Evolutionary conservation across 2,888 invertebrate species (phyloP).

Genomic region (Calameuta filiformis): DNA sequence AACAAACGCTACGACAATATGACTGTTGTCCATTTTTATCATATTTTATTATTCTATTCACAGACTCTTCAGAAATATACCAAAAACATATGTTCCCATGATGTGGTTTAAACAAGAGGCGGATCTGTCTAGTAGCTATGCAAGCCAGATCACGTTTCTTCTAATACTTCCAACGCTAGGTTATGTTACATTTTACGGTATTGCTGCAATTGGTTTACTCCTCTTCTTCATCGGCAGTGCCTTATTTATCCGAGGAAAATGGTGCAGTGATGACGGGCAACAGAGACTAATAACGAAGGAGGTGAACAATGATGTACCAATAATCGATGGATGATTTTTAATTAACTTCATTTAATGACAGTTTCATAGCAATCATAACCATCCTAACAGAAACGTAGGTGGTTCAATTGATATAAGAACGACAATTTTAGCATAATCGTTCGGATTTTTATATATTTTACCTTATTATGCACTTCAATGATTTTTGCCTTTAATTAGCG

Average conservation of each 20-base stretch:
- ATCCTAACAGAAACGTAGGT: neutral
- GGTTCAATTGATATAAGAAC: neutral
- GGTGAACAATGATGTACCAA: constrained; percentile 28
- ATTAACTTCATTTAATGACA: neutral
- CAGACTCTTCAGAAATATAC: constrained; percentile 71
- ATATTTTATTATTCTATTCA: constrained; percentile 39
- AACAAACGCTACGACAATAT: neutral
- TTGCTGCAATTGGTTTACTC: constrained; percentile 67
- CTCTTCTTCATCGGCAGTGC: constrained; percentile 59
- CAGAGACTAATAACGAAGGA: constrained; percentile 54
- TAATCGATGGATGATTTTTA: constrained; percentile 26
- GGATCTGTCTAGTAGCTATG: constrained; percentile 70
- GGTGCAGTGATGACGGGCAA: constrained; percentile 54
- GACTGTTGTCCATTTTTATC: neutral
- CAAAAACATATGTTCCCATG: constrained; percentile 75
- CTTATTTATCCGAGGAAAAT: constrained; percentile 53
- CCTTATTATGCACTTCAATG: neutral
- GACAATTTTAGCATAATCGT: neutral
- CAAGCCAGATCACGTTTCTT: constrained; percentile 69
- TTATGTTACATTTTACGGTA: constrained; percentile 69
- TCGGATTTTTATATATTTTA: no score
- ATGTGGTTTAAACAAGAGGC: constrained; percentile 82
- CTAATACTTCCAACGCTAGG: constrained; percentile 70
- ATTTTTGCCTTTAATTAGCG: neutral
- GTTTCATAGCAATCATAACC: neutral